Evolutionary conservation across 1,140 invertebrate species (phyloP), one percentile per base, ranked within the genome.

Genomic region (Scaptomyza montana): DNA sequence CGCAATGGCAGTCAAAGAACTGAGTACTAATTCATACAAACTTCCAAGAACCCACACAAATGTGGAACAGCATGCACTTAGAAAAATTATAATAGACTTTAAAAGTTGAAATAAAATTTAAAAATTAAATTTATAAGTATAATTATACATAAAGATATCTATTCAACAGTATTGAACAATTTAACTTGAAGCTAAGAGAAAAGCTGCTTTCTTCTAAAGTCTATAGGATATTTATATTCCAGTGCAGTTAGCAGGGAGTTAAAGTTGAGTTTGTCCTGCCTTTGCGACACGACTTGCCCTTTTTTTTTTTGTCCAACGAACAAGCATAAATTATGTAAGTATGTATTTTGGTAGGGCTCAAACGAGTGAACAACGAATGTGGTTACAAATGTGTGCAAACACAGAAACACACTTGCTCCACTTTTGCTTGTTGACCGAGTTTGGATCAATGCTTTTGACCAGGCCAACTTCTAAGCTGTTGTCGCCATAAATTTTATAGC

Each of bases 391-490:
- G 19, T 54, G 13, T 13, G 8, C 46, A 47, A 7, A 9, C 45
- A 41, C 19, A 25, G 51, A 21, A 43, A 12, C 63, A 16, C 65
- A 61, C 50, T 47, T 69, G 41, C 33, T 36, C 51, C 25, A 62
- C 41, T 61, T 61, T 54, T 36, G 47, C 64, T 47, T 55, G 49
- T 69, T 62, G 66, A 49, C 66, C 66, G 57, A 54, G 39, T 62
- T 69, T 54, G 25, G 50, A 54, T 69, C 66, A 21, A 67, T 67
- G 55, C 28, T 67, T n/a, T 51, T 50, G 55, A 51, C 21, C 64
- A 47, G 43, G 61, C 16, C 25, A 54, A 53, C 56, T 43, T 43
- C 39, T 19, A 49, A 19, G 47, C 16, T 47, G 16, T 47, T 36
- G 33, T 36, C 33, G 33, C 33, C 33, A 36, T 36, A 36, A 36